Evolutionary conservation across 2,113 vertebrate species (phyloP), one percentile per base, ranked within the genome.

Genomic region (Nothocercus julius): DNA sequence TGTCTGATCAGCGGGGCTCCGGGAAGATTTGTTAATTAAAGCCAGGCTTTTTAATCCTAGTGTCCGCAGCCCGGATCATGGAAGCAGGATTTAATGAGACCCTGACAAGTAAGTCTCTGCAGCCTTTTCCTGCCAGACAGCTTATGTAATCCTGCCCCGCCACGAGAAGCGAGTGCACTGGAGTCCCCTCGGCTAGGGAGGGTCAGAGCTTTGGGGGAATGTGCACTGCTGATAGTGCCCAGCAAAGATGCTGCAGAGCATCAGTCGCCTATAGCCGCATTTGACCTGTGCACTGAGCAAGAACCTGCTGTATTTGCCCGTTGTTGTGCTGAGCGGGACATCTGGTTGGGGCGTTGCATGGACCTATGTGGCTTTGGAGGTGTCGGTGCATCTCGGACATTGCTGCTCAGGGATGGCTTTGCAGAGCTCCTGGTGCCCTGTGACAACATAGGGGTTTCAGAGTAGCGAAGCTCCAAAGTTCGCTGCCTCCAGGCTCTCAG

Each of bases 21-120:
- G 85, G 80, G 7, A 58, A 82, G 91, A 95, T 95, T 95, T 95
- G 82, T 96, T 96, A 95, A 96, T 97, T 97, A 95, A 96, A 94
- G 68, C 59, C 62, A 32, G 88, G 76, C 30, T 86, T 87, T 72
- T 76, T 94, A 96, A 97, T 97, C 96, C 89, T 76, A 49, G 90
- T 88, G 77, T 76, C 87, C 85, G 51, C 45, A 88, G 91, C 54
- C 77, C 68, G 80, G 40, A 77, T 92, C 85, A 85, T 74, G 1
- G 5, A 88, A 93, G 88, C 4, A 22, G 92, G 87, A 90, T 66
- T 86, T 96, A 95, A 85, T 17, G 34, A 96, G 80, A 85, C 87
- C 54, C 4, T 22, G 82, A 56, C 69, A 94, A 95, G 84, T 77
- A 81, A 90, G 85, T 85, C 77, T 86, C 70, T 40, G 80, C 73